These are phyloP conservation scores for Carassius auratus DNA, from an alignment of 2,113 vertebrate genomes.

Conservation along the genomic window DNA sequence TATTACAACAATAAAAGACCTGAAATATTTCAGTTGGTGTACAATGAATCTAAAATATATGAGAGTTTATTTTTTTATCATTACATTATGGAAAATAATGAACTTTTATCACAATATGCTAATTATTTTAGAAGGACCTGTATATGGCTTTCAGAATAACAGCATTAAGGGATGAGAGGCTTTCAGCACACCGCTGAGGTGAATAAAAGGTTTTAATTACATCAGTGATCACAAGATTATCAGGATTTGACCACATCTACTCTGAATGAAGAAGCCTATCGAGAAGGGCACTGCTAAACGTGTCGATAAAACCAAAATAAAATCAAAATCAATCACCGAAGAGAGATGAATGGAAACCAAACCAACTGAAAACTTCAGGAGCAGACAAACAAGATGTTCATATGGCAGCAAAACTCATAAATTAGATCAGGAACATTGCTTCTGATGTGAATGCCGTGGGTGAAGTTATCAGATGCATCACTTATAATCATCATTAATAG, in stretches of 20 bases:
- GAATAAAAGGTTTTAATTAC: neutral
- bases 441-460: neutral
- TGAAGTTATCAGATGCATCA: neutral
- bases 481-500: neutral
- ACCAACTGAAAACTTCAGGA: neutral
- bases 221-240: neutral
- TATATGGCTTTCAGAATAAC: constrained; percentile 77
- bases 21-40: too few species aligned
- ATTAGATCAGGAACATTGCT: constrained; percentile 18
- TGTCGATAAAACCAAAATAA: neutral
- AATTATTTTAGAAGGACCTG: too few species aligned
- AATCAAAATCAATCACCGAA: neutral
- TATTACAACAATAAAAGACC: too few species aligned
- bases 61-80: too few species aligned
- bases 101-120: too few species aligned
- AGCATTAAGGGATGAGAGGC: neutral
- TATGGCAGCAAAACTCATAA: neutral
- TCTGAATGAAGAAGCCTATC: neutral
- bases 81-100: too few species aligned
- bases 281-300: neutral
- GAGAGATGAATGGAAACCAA: neutral
- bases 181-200: neutral
- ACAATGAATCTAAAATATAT: too few species aligned
- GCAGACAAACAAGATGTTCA: neutral
- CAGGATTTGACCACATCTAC: neutral